Base-by-base conservation (phyloP, 2,797 vertebrate species). In the Oreortyx pictus region DNA sequence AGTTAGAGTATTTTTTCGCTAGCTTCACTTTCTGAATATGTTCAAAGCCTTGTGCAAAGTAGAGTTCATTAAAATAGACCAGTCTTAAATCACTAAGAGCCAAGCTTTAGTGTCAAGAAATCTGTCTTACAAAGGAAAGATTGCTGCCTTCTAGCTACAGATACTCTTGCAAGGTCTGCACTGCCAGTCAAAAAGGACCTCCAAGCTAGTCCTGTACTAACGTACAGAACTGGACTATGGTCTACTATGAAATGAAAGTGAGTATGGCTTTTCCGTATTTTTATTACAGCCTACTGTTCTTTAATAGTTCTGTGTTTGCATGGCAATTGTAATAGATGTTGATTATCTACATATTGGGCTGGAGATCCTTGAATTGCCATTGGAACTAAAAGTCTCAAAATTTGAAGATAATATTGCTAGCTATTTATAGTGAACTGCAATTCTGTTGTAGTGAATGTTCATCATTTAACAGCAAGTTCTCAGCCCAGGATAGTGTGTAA, bases 21-120 rank as follows among this genome's bases (percentile, higher is more conserved):
- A 81, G 22, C 70, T 93, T 92, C 64, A 31, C 70, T 94, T 94
- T 92, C 88, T 79, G 79, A 85, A 49, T 65, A 74, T 19, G 37
- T 64, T 90, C 82, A 73, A 16, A 35, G 44, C 35, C 74, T 83
- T 81, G 50, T 17, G 75, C 88, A 75, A 77, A 39, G 18, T 31
- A 52, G 22, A 54, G 31, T 31, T 29, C 25, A 47, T 61, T 61
- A 31, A 29, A 47, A 46, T 17, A 47, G 29, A 13, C 27, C 33
- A 18, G 20, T 77, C 49, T 54, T 35, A 41, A 43, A 25, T 41
- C n/a, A 43, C 31, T 44, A 44, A 54, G 27, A 27, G 47, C 49
- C 54, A 49, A 71, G n/a, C 61, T 44, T 29, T 65, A 27, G 52
- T 43, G 61, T 65, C n/a, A 35, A 44, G 24, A 54, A 43, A 33